A percentile compares a stretch with the other conserved stretches of the same genome.
These are phyloP conservation scores for Alosa sapidissima DNA, from an alignment of 2,797 vertebrate species.

Conservation along the genomic window DNA sequence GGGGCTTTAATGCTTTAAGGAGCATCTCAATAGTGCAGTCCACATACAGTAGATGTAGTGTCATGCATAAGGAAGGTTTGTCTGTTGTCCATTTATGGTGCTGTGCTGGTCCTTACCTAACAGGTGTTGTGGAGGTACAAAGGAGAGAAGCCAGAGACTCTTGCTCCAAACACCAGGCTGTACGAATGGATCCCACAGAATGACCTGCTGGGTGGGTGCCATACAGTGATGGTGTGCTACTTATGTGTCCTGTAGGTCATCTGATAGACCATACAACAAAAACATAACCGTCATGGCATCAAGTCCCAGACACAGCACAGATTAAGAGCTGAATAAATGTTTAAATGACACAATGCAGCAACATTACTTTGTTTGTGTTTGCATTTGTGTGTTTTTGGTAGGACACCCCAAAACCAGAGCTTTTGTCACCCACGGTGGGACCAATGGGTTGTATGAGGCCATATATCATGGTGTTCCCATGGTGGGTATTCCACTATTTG, in stretches of 20 bases:
- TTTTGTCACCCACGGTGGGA: slow-evolving; percentile 80
- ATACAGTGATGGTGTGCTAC: neutral
- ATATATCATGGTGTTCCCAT: slow-evolving; percentile 89
- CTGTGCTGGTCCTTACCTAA: no score
- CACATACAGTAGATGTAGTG: no score
- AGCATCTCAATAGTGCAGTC: no score
- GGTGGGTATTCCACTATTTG: slow-evolving; percentile 87
- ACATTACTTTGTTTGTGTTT: neutral
- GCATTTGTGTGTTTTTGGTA: slow-evolving; percentile 47
- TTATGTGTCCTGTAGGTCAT: no score
- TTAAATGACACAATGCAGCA: no score
- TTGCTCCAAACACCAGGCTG: slow-evolving; percentile 81
- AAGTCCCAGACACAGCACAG: no score
- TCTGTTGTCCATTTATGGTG: no score
- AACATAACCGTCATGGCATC: no score
- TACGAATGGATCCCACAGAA: slow-evolving; percentile 93
- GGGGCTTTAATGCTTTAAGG: no score
- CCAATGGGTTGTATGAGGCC: slow-evolving; percentile 90
- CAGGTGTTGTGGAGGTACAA: slow-evolving; percentile 60
- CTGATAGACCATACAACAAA: no score
- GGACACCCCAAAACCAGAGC: slow-evolving; percentile 87
- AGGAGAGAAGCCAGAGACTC: slow-evolving; percentile 76
- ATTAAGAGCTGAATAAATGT: no score
- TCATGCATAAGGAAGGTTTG: no score
- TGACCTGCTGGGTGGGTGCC: slow-evolving; percentile 82